Base-by-base conservation (phyloP, 2,888 invertebrate species). In the Loripinus fragilis region DNA sequence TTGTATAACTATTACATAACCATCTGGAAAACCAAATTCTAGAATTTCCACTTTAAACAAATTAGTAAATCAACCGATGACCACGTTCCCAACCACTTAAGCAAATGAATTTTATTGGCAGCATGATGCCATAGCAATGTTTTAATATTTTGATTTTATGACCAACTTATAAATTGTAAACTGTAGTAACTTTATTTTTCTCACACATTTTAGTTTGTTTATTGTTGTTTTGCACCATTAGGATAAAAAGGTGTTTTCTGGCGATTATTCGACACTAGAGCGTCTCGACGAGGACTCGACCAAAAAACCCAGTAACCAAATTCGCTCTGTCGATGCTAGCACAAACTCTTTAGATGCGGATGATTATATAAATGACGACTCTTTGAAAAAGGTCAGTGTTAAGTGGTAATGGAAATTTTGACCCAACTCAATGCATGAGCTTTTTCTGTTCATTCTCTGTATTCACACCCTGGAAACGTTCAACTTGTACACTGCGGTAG, bases 341-440 rank as follows among this genome's bases (percentile, higher is more conserved):
- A 86, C 81, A 74, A 89, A 88, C 74, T 90, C 90, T 38, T 83
- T 90, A 35, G 89, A 90, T 77, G 89, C 86, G 78, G 89, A 89
- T 79, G 91, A 90, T 83, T 85, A 87, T 85, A 76, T 88, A 81
- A 84, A 84, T 70, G 91, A 91, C 75, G 83, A 88, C 65, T 81
- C 80, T 7, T 71, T 88, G 68, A 90, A 90, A 80, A 90, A 91
- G 91, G 91, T 52, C 15, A 12, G 38, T 38, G 38, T 8, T 12
- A 38, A 8, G 2, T 45, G 15, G 3, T 12, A 45, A 45, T 45
- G 28, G 30, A 35, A 45, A 17, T 3, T 45, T 45, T 45, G 45
- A 8, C 8, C n/a, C 17, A 17, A 45, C 45, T 20, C 10, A 45
- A 3, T 45, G 45, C 45, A 45, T 45, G 45, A 15, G 17, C 8